Evolutionary conservation across 2,888 invertebrate genomes (phyloP).

Genomic region (Halictus ligatus): DNA sequence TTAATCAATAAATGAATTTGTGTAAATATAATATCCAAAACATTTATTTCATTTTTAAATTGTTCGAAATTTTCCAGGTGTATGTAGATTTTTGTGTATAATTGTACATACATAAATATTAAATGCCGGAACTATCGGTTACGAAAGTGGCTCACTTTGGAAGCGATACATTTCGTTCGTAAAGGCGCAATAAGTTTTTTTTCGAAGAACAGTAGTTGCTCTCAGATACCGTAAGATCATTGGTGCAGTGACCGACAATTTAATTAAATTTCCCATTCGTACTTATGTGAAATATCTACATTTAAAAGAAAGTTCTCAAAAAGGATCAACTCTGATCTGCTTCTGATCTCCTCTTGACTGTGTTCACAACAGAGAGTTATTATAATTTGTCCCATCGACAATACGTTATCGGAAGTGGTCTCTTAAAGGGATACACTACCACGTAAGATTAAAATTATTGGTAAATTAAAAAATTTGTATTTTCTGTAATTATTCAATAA

Average conservation of each 20-base stretch:
- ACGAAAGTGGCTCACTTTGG: not conserved
- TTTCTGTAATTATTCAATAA: no score
- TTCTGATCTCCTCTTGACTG: not conserved
- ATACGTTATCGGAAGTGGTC: no score
- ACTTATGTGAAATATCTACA: not conserved
- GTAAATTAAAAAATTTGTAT: no score
- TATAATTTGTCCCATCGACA: no score
- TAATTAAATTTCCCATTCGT: no score
- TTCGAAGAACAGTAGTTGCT: not conserved
- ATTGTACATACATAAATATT: not conserved
- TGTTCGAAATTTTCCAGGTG: not conserved
- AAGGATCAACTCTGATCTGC: not conserved
- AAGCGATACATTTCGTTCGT: not conserved
- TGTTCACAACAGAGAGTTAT: no score
- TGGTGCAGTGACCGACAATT: no score
- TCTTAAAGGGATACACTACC: no score
- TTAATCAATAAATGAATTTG: not conserved
- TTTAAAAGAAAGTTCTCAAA: not conserved
- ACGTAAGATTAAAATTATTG: no score
- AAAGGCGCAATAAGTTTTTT: no score
- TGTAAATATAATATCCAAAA: not conserved
- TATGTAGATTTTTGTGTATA: no score
- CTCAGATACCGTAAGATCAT: not conserved
- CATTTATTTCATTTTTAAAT: not conserved
- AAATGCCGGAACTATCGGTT: not conserved